A percentile compares a stretch with the other conserved stretches of the same genome.
Evolutionary conservation across 37 sponge, comb jelly and placozoan genomes (phyloP).

Genomic region (Hexactinellida sp.): DNA sequence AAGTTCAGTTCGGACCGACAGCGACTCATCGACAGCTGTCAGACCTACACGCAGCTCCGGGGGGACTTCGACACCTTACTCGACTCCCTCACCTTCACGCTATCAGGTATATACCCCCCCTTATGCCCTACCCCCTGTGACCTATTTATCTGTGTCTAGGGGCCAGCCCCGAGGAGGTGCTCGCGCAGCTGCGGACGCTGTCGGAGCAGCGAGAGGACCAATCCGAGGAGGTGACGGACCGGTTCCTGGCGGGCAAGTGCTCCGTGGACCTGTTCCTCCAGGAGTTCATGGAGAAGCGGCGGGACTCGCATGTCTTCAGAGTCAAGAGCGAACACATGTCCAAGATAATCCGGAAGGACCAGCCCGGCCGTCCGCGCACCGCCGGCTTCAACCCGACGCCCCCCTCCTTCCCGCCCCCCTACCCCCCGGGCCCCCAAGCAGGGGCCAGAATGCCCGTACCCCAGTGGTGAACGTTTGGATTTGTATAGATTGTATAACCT

Average conservation of each 20-base stretch:
- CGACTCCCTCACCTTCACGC: background rate
- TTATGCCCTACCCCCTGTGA: too few relatives aligned
- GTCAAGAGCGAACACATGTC: constrained; percentile 6
- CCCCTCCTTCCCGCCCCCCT: background rate
- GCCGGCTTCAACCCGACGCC: background rate
- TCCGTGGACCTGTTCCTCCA: background rate
- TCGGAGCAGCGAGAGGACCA: constrained; percentile 11
- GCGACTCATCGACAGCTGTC: background rate
- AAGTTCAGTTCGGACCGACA: background rate
- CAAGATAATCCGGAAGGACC: background rate
- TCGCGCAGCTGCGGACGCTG: background rate
- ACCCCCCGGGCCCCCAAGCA: background rate
- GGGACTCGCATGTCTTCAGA: background rate
- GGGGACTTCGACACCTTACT: background rate
- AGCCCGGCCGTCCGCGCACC: background rate
- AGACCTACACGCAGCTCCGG: background rate
- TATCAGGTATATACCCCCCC: background rate
- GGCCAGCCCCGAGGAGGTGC: background rate
- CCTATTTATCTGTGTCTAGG: too few relatives aligned
- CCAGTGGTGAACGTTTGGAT: too few relatives aligned
- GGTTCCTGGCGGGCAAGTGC: background rate
- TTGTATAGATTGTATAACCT: too few relatives aligned
- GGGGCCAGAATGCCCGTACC: background rate
- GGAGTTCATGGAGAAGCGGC: background rate
- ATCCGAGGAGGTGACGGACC: background rate